Conservation (phyloP, 2,888 invertebrate genomes). For the Salticus scenicus region DNA sequence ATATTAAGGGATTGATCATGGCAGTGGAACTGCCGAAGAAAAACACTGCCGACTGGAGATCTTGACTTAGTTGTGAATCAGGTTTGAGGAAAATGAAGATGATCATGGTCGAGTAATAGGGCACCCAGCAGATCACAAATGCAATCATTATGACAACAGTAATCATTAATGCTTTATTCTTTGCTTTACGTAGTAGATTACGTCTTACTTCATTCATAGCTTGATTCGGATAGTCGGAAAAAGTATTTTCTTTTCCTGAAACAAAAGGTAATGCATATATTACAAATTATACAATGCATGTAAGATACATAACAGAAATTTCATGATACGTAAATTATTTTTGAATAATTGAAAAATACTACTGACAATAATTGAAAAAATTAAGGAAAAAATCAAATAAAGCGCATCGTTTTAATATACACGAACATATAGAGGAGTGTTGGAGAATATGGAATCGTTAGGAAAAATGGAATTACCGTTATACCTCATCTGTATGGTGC, state of each 20-base stretch:
- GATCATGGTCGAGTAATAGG: conserved; percentile 89
- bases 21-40: conserved; percentile 92
- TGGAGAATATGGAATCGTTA: too few species aligned
- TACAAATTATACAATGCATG: too few species aligned
- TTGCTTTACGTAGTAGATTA: conserved; percentile 83
- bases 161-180: conserved; percentile 85
- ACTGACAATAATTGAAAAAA: too few species aligned
- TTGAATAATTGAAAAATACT: too few species aligned
- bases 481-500: too few species aligned
- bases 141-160: conserved; percentile 88
- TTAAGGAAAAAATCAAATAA: too few species aligned
- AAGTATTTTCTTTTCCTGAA: conserved; percentile 27
- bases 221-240: conserved; percentile 27
- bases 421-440: too few species aligned
- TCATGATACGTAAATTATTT: too few species aligned
- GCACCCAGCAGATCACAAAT: conserved; percentile 89
- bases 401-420: too few species aligned
- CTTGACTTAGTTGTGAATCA: conserved; percentile 78
- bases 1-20: conserved; percentile 88
- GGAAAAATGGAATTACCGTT: too few species aligned
- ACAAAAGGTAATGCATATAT: neutral
- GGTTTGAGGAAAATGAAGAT: conserved; percentile 84
- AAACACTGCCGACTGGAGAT: conserved; percentile 84
- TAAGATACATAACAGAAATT: too few species aligned
- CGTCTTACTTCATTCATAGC: conserved; percentile 72